Conservation (phyloP, 2,113 vertebrate species). For the Pogona vitticeps region DNA sequence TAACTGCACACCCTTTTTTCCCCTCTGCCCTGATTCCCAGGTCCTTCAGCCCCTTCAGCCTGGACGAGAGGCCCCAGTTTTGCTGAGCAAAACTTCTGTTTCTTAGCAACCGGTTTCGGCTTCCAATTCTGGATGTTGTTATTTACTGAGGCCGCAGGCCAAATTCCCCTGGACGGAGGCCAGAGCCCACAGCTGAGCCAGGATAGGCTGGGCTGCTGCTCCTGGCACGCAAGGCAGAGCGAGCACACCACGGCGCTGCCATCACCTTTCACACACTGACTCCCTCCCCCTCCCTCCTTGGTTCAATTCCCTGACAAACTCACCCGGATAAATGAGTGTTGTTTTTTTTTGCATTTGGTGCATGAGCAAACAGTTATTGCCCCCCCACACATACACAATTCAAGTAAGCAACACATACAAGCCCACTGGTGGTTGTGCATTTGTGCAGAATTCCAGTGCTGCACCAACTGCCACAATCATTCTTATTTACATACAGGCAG, state of each 20-base stretch:
- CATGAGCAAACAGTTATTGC: not conserved
- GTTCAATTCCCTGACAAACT: not conserved
- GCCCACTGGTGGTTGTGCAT: not conserved
- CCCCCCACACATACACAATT: no score
- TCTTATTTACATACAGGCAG: not conserved
- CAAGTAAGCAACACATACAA: not conserved
- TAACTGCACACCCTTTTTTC: not conserved
- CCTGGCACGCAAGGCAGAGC: not conserved
- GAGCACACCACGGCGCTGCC: not conserved
- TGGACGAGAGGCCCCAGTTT: not conserved
- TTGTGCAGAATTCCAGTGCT: not conserved
- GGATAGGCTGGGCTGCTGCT: not conserved
- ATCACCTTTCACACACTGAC: constrained; percentile 13
- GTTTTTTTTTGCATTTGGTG: not conserved
- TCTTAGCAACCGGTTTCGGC: constrained; percentile 24
- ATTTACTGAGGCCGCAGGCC: constrained; percentile 13
- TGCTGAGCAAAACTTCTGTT: constrained; percentile 14
- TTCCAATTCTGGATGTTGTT: constrained; percentile 30
- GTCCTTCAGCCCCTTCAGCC: not conserved
- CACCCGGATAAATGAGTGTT: not conserved
- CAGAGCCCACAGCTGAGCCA: constrained; percentile 20
- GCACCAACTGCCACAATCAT: not conserved
- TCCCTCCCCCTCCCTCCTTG: no score
- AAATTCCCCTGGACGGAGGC: not conserved
- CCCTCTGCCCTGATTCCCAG: not conserved